Evolutionary conservation across 2,797 vertebrate genomes (phyloP).

Genomic region (Esox masquinongy): DNA sequence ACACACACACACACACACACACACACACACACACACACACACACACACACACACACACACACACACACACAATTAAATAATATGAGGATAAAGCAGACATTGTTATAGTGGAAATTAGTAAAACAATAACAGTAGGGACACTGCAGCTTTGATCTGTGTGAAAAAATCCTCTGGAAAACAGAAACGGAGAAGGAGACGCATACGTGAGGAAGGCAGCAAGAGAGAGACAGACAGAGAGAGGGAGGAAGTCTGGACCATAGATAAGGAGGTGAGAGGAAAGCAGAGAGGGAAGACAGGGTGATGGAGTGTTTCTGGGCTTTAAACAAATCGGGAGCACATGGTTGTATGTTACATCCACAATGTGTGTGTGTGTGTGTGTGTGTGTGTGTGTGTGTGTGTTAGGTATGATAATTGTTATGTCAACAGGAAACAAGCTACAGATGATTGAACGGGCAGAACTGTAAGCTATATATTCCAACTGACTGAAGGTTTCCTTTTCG

Average conservation of each 20-base stretch:
- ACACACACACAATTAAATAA: conserved; percentile 46
- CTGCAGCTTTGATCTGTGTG: conserved; percentile 44
- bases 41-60: conserved; percentile 37
- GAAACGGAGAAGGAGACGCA: conserved; percentile 39
- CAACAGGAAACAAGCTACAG: conserved; percentile 28
- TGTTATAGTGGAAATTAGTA: conserved; percentile 21
- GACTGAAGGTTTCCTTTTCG: conserved; percentile 8
- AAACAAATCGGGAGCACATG: not conserved
- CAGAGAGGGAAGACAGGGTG: conserved; percentile 39
- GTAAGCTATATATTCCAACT: not conserved
- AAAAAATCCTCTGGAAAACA: conserved; percentile 64
- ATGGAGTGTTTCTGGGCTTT: not conserved
- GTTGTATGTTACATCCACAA: not conserved
- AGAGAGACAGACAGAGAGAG: conserved; percentile 40
- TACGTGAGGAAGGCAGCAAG: conserved; percentile 55
- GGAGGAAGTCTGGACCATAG: conserved; percentile 76
- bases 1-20: conserved; percentile 25
- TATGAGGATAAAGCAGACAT: conserved; percentile 27
- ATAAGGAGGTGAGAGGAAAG: conserved; percentile 74
- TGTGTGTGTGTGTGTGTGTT: conserved; percentile 25
- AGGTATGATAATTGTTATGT: conserved; percentile 36
- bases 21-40: too few species aligned
- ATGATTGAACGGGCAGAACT: conserved; percentile 12
- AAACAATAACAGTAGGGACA: conserved; percentile 28
- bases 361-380: not conserved